Conservation (phyloP, 2,113 vertebrate genomes). For the Maccullochella peelii region DNA sequence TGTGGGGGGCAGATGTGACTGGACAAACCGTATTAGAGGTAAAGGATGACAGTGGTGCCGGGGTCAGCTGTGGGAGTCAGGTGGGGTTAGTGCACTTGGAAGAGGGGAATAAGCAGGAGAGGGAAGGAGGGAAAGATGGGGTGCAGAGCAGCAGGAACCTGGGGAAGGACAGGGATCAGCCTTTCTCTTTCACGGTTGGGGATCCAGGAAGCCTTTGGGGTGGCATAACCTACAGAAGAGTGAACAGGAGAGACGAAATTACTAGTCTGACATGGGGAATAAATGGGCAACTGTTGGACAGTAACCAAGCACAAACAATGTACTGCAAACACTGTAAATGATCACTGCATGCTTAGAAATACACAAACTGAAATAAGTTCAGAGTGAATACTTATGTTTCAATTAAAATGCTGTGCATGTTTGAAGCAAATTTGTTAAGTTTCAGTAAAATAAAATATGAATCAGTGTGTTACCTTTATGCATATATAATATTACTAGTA, state of each 20-base stretch:
- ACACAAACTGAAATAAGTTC: background rate
- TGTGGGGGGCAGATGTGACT: background rate
- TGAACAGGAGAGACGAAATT: conserved; percentile 1
- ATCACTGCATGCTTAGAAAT: background rate
- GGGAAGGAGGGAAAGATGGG: conserved; percentile 12
- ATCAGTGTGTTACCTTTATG: background rate
- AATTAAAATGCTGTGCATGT: background rate
- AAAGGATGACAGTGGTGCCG: background rate
- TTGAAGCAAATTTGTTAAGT: background rate
- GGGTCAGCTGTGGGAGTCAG: conserved; percentile 6
- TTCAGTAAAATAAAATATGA: background rate
- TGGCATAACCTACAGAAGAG: conserved; percentile 90
- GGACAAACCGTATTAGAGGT: background rate
- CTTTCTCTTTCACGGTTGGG: conserved; percentile 92
- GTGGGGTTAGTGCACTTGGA: conserved; percentile 19
- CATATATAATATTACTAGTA: background rate
- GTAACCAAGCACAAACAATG: background rate
- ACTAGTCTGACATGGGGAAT: background rate
- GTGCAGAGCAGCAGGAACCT: conserved; percentile 45
- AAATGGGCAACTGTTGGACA: background rate
- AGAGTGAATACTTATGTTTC: background rate
- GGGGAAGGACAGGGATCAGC: conserved; percentile 84
- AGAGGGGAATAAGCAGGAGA: conserved; percentile 11
- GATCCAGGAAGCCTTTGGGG: conserved; percentile 88
- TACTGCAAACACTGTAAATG: background rate